Percentiles rank a stretch among this genome's conserved stretches.
phyloP scores from a whole-genome alignment of 1,140 invertebrate genomes.

The Platyscapa corneri region DNA sequence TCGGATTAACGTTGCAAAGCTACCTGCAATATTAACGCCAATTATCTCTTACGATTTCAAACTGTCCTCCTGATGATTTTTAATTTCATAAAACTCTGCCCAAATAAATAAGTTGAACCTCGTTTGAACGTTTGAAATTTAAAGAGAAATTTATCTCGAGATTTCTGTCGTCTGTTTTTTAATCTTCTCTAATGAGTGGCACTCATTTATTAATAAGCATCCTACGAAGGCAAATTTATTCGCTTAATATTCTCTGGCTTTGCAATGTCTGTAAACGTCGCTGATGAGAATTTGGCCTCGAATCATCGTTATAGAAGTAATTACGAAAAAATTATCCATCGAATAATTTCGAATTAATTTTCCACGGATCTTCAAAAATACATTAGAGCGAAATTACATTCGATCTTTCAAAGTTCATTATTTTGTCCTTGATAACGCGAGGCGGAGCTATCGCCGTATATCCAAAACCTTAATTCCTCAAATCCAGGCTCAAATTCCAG shows the following conservation, averaged over 20 bases:
- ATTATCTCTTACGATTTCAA: too few species aligned
- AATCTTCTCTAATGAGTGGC: not conserved
- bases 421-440: not conserved
- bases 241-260: not conserved
- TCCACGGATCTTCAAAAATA: not conserved
- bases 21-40: too few species aligned
- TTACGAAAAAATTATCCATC: too few species aligned
- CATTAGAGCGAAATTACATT: not conserved
- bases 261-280: not conserved
- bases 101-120: too few species aligned
- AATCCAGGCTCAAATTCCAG: not conserved
- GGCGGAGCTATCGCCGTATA: not conserved
- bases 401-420: not conserved
- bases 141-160: too few species aligned
- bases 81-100: too few species aligned
- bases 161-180: too few species aligned
- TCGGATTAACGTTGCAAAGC: too few species aligned
- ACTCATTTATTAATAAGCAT: not conserved
- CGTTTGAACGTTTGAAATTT: too few species aligned
- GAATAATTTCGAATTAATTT: not conserved
- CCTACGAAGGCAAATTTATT: not conserved
- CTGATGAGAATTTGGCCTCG: not conserved
- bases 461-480: not conserved
- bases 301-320: too few species aligned
- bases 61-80: too few species aligned